Conservation (phyloP, 2,797 vertebrate species). For the Lates japonicus region DNA sequence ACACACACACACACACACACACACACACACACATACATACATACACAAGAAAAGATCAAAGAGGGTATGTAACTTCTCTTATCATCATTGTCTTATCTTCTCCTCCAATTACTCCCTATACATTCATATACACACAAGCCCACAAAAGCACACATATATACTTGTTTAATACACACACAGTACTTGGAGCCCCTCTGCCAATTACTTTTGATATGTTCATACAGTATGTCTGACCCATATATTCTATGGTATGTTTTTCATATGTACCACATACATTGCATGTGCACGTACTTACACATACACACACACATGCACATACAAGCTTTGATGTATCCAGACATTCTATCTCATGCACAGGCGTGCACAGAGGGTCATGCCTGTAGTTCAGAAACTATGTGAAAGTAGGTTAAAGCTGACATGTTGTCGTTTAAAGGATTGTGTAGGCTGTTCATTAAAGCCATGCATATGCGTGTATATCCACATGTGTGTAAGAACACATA, state of each 20-base stretch:
- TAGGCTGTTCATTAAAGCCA: conserved; percentile 64
- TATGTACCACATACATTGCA: conserved; percentile 37
- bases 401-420: conserved; percentile 77
- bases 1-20: conserved; percentile 30
- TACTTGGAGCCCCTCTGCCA: conserved; percentile 58
- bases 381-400: conserved; percentile 74
- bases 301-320: conserved; percentile 25
- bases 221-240: conserved; percentile 76
- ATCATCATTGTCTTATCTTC: neutral
- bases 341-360: conserved; percentile 17
- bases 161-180: neutral
- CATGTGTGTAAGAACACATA: neutral
- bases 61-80: conserved; percentile 40
- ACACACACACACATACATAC: conserved; percentile 14
- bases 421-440: conserved; percentile 70
- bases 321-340: conserved; percentile 69
- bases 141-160: neutral
- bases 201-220: conserved; percentile 75
- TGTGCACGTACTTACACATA: neutral
- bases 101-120: conserved; percentile 54
- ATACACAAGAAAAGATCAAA: conserved; percentile 47
- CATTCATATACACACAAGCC: conserved; percentile 25
- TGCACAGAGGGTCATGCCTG: conserved; percentile 66
- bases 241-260: conserved; percentile 51
- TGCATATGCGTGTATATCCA: conserved; percentile 34